Percentiles rank a stretch among this genome's conserved stretches.
Evolutionary conservation across 2,113 vertebrate genomes (phyloP).

Genomic region (Labeo rohita): DNA sequence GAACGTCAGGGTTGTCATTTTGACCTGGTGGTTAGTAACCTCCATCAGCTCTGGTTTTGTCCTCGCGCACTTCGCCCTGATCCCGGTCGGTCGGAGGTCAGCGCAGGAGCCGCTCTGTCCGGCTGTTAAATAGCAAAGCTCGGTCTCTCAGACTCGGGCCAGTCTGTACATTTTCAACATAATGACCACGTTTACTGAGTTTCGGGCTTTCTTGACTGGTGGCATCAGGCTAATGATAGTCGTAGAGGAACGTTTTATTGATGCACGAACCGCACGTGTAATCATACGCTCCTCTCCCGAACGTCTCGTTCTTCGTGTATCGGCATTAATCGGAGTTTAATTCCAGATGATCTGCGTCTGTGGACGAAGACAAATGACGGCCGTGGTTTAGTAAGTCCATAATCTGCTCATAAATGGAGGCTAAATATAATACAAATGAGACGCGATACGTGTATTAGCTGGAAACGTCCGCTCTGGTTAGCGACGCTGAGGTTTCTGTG

Average conservation of each 20-base stretch:
- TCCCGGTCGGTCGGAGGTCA: conserved; percentile 44
- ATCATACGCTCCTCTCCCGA: not conserved
- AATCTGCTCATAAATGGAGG: not conserved
- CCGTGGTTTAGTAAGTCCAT: not conserved
- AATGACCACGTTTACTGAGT: not conserved
- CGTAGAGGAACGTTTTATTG: not conserved
- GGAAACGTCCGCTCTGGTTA: not conserved
- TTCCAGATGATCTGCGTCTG: not conserved
- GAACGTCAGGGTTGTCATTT: not conserved
- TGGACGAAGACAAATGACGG: not conserved
- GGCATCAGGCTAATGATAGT: not conserved
- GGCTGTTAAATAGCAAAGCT: conserved; percentile 53
- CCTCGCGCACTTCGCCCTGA: not conserved
- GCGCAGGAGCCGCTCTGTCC: conserved; percentile 44
- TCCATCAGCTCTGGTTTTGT: not conserved
- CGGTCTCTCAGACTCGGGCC: conserved; percentile 9
- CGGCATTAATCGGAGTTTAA: not conserved
- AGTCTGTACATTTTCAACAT: not conserved
- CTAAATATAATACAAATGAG: not conserved
- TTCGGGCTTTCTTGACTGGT: not conserved
- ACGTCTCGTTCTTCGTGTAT: not conserved
- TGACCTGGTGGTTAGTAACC: not conserved
- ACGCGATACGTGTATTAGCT: not conserved
- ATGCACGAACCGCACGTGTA: not conserved
- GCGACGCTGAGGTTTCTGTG: not conserved